These are phyloP conservation scores for Macrobrachium rosenbergii DNA, from an alignment of 1,140 invertebrate species.

Conservation along the genomic window DNA sequence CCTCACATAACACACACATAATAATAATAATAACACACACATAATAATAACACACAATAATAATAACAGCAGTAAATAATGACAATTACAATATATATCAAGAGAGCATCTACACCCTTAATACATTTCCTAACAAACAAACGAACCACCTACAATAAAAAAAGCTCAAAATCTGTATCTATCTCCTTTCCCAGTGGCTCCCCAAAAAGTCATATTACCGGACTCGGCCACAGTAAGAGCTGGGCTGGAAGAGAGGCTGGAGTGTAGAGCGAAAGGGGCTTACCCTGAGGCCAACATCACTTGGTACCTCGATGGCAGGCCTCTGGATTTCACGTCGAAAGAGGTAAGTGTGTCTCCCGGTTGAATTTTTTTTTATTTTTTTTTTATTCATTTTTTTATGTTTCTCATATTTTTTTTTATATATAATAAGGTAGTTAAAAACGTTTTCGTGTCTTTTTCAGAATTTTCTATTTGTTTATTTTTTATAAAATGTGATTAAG, in stretches of 20 bases:
- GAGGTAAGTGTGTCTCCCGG: conserved; percentile 31
- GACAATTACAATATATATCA: no score
- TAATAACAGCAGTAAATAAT: no score
- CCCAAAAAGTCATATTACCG: conserved; percentile 52
- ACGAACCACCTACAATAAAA: no score
- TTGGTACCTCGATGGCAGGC: conserved; percentile 73
- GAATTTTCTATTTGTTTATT: no score
- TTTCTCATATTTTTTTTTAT: neutral
- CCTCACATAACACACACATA: no score
- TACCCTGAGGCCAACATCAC: conserved; percentile 84
- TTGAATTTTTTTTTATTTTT: neutral
- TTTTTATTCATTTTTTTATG: no score
- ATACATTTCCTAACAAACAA: no score
- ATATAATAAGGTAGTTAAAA: neutral
- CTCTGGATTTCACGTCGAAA: conserved; percentile 43
- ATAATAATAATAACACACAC: no score
- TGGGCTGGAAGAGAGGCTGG: conserved; percentile 72
- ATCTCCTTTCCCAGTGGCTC: conserved; percentile 51
- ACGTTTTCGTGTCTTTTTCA: no score
- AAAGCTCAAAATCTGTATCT: neutral
- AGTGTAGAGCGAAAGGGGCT: conserved; percentile 86
- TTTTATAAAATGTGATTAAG: no score
- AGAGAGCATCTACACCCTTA: no score
- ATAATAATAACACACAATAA: no score
- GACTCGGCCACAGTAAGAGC: conserved; percentile 49